phyloP scores from a whole-genome alignment of 2,888 invertebrate genomes.

The Lagria hirta region DNA sequence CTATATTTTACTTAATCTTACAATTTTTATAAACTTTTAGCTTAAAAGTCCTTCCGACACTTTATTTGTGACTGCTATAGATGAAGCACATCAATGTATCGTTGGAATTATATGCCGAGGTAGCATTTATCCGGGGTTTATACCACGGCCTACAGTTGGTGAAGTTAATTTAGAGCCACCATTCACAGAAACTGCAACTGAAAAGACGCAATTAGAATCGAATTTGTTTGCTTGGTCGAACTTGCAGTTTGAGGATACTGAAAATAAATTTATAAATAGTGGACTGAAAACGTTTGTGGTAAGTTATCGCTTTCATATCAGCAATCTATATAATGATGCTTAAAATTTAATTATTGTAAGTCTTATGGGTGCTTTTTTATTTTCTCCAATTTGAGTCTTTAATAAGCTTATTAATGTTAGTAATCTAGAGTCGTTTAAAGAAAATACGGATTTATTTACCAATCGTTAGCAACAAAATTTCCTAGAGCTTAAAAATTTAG shows the following conservation, averaged over 20 bases:
- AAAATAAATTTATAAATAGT: constrained; percentile 72
- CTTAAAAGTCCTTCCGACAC: constrained; percentile 69
- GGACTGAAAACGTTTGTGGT: constrained; percentile 91
- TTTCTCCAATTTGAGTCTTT: too few relatives aligned
- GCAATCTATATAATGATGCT: too few relatives aligned
- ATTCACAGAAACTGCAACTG: constrained; percentile 59
- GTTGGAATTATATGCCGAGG: constrained; percentile 87
- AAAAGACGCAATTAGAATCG: constrained; percentile 83
- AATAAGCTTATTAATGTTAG: too few relatives aligned
- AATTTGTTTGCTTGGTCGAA: constrained; percentile 66
- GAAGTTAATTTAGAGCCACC: constrained; percentile 69
- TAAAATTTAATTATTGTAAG: too few relatives aligned
- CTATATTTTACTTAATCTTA: constrained; percentile 5
- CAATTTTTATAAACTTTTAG: constrained; percentile 46
- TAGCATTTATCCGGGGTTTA: constrained; percentile 81
- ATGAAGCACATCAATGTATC: constrained; percentile 75
- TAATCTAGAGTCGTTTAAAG: too few relatives aligned
- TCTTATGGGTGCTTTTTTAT: too few relatives aligned
- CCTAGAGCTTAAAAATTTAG: too few relatives aligned
- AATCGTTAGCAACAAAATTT: constrained; percentile 4
- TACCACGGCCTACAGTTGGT: constrained; percentile 80
- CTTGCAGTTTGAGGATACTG: constrained; percentile 63
- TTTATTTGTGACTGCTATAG: constrained; percentile 75
- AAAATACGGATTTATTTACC: too few relatives aligned
- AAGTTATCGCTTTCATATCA: too few relatives aligned